Conservation (phyloP, 1,140 invertebrate species). For the Liolophura sinensis region DNA sequence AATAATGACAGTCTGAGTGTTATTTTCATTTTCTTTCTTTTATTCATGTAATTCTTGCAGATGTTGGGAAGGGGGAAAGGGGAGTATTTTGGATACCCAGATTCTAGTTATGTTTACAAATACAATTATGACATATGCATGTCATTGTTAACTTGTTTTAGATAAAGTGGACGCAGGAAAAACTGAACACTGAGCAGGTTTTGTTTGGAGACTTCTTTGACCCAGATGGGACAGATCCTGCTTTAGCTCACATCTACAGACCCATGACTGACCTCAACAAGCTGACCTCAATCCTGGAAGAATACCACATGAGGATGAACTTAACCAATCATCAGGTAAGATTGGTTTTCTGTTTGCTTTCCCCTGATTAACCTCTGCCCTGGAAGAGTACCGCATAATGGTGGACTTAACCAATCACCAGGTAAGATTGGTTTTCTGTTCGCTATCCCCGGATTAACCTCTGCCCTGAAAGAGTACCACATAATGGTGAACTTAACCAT, state of each 20-base stretch:
- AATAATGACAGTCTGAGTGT: no score
- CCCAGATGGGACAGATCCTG: conserved; percentile 23
- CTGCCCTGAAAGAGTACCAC: conserved; percentile 51
- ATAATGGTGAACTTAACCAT: conserved; percentile 44
- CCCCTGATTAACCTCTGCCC: conserved; percentile 37
- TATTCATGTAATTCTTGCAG: no score
- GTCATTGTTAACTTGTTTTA: conserved; percentile 9
- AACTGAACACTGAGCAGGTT: conserved; percentile 46
- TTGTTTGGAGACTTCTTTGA: conserved; percentile 57
- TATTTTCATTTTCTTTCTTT: no score
- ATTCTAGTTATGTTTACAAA: not conserved
- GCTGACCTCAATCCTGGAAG: conserved; percentile 47
- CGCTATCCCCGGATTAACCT: conserved; percentile 37
- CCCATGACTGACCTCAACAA: conserved; percentile 46
- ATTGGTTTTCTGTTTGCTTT: not conserved
- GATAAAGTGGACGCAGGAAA: conserved; percentile 48
- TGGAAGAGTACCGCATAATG: conserved; percentile 54
- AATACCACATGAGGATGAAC: conserved; percentile 52
- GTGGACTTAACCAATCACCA: conserved; percentile 48
- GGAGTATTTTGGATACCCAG: no score
- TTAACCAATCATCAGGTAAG: conserved; percentile 47
- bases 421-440: no score
- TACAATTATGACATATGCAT: not conserved
- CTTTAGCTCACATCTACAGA: conserved; percentile 36
- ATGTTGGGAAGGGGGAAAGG: no score